Base-by-base conservation (phyloP, 2,797 vertebrate genomes). In the Schizothorax lantsangensis region DNA sequence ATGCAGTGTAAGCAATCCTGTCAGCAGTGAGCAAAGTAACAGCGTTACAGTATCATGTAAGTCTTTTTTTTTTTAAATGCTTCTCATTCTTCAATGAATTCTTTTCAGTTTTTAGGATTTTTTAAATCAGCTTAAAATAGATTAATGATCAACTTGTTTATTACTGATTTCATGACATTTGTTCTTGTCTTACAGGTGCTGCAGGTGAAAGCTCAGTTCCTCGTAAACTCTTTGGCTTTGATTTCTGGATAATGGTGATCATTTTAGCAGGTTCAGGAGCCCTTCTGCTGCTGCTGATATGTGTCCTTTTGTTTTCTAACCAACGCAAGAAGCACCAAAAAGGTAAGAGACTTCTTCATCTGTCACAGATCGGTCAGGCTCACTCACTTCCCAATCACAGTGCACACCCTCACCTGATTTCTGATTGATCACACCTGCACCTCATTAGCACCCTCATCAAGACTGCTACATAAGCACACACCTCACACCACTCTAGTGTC, bases 261-360 rank as follows among this genome's bases (percentile, higher is more conserved):
- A 89, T 91, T 77, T 11, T 92, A 80, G 84, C 86, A 0, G 38
- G 14, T 0, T 92, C 92, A 86, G 93, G 83, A 92, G 91, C 91
- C 92, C 79, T 52, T 52, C n/a, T 85, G 5, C 38, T 89, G 15
- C 15, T 90, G 40, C 9, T 89, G 5, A 43, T 54, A 0, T 68
- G 59, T 30, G 1, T 74, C 49, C 68, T 89, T 14, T 1, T 87
- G 33, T n/a, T 1, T 75, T 77, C 8, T 91, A 78, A 12, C n/a
- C 49, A 36, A 21, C n/a, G 3, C 45, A 19, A 10, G 11, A 81
- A 79, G 38, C 52, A 9, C 6, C 19, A 33, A 17, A 9, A 0
- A 57, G 85, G 87, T 87, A 26, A 38, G 72, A 5, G 12, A 14
- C 38, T 0, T 57, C 10, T 59, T 12, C 11, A 57, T 15, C 10